These are phyloP conservation scores for Balaeniceps rex DNA, from an alignment of 2,113 vertebrate genomes.

Conservation along the genomic window DNA sequence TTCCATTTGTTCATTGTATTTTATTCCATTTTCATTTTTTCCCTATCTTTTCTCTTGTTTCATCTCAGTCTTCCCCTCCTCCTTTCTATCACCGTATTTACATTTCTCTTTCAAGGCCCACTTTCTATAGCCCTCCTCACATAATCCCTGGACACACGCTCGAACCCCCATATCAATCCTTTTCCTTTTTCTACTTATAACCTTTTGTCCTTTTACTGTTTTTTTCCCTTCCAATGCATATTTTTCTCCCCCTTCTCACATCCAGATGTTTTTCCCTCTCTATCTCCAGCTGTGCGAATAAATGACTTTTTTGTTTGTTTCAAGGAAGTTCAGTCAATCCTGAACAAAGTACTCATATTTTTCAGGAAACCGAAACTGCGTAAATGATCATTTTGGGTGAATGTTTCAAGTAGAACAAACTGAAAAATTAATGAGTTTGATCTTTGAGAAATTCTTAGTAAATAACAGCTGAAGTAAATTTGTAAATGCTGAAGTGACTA, in stretches of 20 bases:
- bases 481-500: not conserved
- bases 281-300: conserved; percentile 47
- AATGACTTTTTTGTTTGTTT: conserved; percentile 58
- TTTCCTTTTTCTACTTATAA: conserved; percentile 32
- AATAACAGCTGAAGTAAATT: not conserved
- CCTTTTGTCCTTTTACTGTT: conserved; percentile 35
- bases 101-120: conserved; percentile 9
- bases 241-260: conserved; percentile 25
- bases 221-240: not conserved
- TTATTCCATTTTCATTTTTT: not conserved
- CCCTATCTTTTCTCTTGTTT: not conserved
- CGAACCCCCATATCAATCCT: not conserved
- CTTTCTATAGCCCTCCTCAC: not conserved
- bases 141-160: conserved; percentile 11
- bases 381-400: not conserved
- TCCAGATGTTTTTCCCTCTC: conserved; percentile 47
- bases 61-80: not conserved
- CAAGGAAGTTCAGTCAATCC: not conserved
- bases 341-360: not conserved
- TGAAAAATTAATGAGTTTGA: not conserved
- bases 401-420: not conserved
- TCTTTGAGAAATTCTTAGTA: not conserved
- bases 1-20: not conserved
- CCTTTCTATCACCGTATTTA: conserved; percentile 4
- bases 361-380: not conserved